Conservation (phyloP, 2,113 vertebrate genomes). For the Coreoperca whiteheadi region DNA sequence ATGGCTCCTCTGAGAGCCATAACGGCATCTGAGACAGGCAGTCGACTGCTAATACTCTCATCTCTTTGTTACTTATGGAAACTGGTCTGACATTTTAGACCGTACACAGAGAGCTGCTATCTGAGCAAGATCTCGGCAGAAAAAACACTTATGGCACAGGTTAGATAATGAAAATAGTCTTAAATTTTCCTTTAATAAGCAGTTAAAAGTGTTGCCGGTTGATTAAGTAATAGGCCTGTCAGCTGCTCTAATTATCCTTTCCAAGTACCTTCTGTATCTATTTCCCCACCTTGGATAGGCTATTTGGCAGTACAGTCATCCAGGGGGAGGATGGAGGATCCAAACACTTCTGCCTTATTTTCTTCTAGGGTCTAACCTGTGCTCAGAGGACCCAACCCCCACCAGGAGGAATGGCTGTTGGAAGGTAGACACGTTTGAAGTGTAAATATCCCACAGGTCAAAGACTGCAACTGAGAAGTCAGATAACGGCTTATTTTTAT, state of each 20-base stretch:
- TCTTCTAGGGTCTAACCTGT: slow-evolving; percentile 45
- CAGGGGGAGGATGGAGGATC: slow-evolving; percentile 40
- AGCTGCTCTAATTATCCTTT: slow-evolving; percentile 34
- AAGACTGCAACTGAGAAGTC: slow-evolving; percentile 53
- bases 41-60: slow-evolving; percentile 60
- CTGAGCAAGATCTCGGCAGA: slow-evolving; percentile 21
- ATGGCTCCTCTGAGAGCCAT: slow-evolving; percentile 76
- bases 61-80: slow-evolving; percentile 66
- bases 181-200: background rate
- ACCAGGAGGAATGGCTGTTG: slow-evolving; percentile 34
- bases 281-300: background rate
- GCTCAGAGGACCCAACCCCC: slow-evolving; percentile 21
- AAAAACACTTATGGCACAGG: background rate
- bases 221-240: slow-evolving; percentile 26
- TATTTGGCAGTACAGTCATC: slow-evolving; percentile 30
- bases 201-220: slow-evolving; percentile 6
- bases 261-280: background rate
- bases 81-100: slow-evolving; percentile 52
- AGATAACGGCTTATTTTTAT: slow-evolving; percentile 61
- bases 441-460: slow-evolving; percentile 74
- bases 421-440: slow-evolving; percentile 66
- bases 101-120: slow-evolving; percentile 5
- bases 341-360: slow-evolving; percentile 49
- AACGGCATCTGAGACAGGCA: slow-evolving; percentile 61
- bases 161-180: slow-evolving; percentile 1